Base-by-base conservation (phyloP, 2,888 invertebrate species). In the Metacarcinus magister region DNA sequence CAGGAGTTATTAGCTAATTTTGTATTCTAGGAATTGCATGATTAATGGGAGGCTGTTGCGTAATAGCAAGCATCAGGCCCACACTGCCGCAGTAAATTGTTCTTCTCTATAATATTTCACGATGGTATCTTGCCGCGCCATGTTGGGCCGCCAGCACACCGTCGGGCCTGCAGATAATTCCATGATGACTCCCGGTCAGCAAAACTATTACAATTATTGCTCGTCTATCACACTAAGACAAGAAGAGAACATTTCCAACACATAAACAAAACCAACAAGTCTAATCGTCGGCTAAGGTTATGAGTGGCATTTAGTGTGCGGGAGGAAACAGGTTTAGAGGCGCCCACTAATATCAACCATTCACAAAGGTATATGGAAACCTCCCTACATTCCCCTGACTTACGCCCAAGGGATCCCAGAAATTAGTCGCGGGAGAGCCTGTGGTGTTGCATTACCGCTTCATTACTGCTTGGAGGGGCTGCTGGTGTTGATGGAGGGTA, bases 21-120 rank as follows among this genome's bases (percentile, higher is more conserved):
- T 87, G 87, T 39, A 87, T 87, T 87, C 87, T n/a, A 39, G 87
- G 87, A 87, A 87, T 87, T 87, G 87, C 87, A 87, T 87, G 87
- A 87, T 87, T 87, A 87, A 87, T 87, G 87, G 87, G 87, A 87
- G 87, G 87, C 3, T 5, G 87, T 87, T 39, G 87, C 87, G 87
- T 87, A 87, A 87, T 87, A 87, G 87, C 87, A 87, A 87, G 87
- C 87, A 87, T 87, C 87, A 87, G 87, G 39, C 87, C 87, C 87
- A 39, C 87, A 87, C 87, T 87, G 87, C 87, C 87, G 87, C 87
- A 87, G 87, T 87, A 87, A 87, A 87, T 87, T 87, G 87, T 87
- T 87, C 39, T 87, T 87, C 87, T 87, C 87, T 87, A 87, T 87
- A 87, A 87, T 87, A 87, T 87, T 87, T 87, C 87, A 87, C 87